Evolutionary conservation across 2,797 vertebrate genomes (phyloP).

Genomic region (Thamnophis elegans): DNA sequence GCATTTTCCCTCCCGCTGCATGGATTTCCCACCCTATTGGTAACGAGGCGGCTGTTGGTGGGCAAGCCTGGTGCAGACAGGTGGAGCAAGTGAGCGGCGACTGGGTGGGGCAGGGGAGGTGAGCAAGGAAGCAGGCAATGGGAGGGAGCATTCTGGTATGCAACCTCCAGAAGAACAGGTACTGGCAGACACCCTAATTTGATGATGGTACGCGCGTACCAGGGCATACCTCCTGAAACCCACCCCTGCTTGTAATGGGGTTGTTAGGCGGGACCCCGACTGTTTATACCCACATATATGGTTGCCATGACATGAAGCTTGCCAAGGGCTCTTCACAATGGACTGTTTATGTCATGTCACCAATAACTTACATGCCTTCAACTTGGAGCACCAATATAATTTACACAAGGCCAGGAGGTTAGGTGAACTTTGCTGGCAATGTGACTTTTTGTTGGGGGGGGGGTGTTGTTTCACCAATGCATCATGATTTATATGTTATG

Average conservation of each 20-base stretch:
- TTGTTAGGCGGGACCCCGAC: not conserved
- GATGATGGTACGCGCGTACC: too few relatives aligned
- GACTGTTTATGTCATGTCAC: not conserved
- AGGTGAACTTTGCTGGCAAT: not conserved
- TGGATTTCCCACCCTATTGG: too few relatives aligned
- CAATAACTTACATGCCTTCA: not conserved
- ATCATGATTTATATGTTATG: not conserved
- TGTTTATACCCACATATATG: not conserved
- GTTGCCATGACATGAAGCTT: not conserved
- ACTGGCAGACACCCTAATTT: too few relatives aligned
- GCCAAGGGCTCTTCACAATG: not conserved
- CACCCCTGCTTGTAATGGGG: not conserved
- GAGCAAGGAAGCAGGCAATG: too few relatives aligned
- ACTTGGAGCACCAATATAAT: not conserved
- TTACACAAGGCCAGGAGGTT: not conserved
- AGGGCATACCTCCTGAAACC: too few relatives aligned
- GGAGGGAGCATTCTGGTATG: too few relatives aligned
- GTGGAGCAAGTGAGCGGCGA: too few relatives aligned
- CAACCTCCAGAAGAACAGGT: too few relatives aligned
- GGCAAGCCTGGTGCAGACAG: too few relatives aligned
- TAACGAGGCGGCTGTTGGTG: too few relatives aligned
- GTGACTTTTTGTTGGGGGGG: not conserved
- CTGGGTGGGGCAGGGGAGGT: too few relatives aligned
- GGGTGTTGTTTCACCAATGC: not conserved
- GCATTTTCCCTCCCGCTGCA: too few relatives aligned